Evolutionary conservation across 2,888 invertebrate genomes (phyloP).

Genomic region (Cataglyphis livida): DNA sequence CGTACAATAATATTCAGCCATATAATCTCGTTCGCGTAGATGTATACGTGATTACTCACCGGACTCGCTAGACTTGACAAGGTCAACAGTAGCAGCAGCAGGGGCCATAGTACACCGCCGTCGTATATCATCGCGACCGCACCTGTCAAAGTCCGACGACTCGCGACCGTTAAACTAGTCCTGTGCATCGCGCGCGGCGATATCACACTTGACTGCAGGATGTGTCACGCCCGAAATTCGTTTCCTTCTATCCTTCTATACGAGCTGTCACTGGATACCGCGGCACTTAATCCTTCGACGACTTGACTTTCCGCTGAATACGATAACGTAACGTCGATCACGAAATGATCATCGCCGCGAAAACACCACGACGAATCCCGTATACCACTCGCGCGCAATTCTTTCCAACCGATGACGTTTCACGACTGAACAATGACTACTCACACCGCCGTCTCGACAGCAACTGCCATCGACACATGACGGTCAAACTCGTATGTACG

Average conservation of each 20-base stretch:
- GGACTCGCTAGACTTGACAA: conserved; percentile 44
- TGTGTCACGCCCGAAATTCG: background rate
- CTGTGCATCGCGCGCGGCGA: conserved; percentile 26
- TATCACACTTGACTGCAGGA: background rate
- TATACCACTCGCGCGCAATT: background rate
- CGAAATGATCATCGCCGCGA: background rate
- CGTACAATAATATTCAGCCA: background rate
- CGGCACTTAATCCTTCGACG: background rate
- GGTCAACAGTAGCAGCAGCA: conserved; percentile 54
- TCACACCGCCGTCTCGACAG: background rate
- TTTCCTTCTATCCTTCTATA: background rate
- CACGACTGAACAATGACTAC: background rate
- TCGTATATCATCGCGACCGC: conserved; percentile 44
- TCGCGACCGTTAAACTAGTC: conserved; percentile 33
- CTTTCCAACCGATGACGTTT: background rate
- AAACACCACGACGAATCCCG: background rate
- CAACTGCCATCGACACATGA: background rate
- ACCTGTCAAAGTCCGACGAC: conserved; percentile 59
- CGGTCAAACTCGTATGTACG: background rate
- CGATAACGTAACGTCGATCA: background rate
- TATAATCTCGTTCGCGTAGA: background rate
- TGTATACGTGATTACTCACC: conserved; percentile 59
- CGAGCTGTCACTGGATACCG: background rate
- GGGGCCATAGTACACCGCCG: conserved; percentile 39
- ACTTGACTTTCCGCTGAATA: background rate